phyloP scores from a whole-genome alignment of 2,113 vertebrate genomes.

The Corydoras sp. region DNA sequence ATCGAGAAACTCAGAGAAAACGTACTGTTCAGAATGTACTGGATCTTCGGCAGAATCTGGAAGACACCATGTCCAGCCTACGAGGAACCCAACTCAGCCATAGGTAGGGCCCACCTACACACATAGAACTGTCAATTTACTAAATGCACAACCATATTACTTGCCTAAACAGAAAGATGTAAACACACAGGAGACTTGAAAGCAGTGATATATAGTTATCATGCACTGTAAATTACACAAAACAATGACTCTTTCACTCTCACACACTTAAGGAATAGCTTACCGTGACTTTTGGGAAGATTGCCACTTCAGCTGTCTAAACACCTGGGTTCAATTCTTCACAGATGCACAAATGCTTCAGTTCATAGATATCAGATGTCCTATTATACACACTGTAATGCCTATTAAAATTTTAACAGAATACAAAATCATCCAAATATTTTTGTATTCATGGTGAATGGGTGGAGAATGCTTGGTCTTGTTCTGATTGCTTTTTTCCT shows the following conservation, averaged over 20 bases:
- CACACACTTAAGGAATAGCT: constrained; percentile 5
- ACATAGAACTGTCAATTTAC: not conserved
- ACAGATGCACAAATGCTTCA: constrained; percentile 27
- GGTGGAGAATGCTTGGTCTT: not conserved
- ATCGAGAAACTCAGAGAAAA: constrained; percentile 94
- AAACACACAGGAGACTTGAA: too few relatives aligned
- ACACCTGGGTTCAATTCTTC: constrained; percentile 32
- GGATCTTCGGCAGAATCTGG: constrained; percentile 94
- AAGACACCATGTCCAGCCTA: constrained; percentile 96
- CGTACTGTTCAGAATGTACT: constrained; percentile 95
- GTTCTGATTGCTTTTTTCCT: not conserved
- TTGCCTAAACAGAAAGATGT: too few relatives aligned
- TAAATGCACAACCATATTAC: too few relatives aligned
- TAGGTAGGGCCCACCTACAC: constrained; percentile 65
- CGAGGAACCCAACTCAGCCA: constrained; percentile 89
- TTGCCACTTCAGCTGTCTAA: constrained; percentile 34
- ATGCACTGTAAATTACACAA: not conserved
- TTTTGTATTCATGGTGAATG: not conserved
- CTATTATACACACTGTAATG: not conserved
- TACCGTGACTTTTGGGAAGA: constrained; percentile 20
- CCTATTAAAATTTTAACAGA: not conserved
- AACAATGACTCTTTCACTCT: not conserved
- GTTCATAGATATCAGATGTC: not conserved
- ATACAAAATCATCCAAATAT: not conserved
- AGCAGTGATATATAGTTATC: too few relatives aligned